phyloP scores from a whole-genome alignment of 2,113 vertebrate species.

The Talpa occidentalis region DNA sequence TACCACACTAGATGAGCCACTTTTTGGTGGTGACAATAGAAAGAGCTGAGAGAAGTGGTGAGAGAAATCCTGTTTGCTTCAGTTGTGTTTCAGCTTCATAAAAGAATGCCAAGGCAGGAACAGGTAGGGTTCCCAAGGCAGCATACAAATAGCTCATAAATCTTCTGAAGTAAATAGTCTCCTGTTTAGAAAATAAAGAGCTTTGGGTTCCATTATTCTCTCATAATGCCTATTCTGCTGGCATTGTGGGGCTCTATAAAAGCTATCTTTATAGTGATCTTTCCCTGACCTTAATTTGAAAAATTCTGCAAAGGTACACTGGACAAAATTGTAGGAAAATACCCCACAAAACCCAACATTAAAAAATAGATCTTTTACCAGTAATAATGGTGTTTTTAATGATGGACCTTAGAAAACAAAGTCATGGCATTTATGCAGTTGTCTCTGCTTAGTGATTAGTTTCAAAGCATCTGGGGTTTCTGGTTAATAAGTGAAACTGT shows the following conservation, averaged over 20 bases:
- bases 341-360: neutral
- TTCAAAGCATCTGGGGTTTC: constrained; percentile 7
- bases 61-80: neutral
- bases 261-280: neutral
- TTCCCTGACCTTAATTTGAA: constrained; percentile 40
- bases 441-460: neutral
- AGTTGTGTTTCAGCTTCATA: neutral
- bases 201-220: neutral
- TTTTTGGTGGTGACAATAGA: neutral
- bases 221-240: neutral
- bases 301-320: neutral
- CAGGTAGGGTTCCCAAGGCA: neutral
- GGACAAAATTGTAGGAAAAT: neutral
- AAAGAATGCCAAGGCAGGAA: neutral
- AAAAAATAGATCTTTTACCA: constrained; percentile 17
- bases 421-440: neutral
- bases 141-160: neutral
- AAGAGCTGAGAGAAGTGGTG: neutral
- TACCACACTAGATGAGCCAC: neutral
- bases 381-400: neutral
- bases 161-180: neutral
- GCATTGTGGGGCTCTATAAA: neutral
- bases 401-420: constrained; percentile 7
- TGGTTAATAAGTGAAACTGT: neutral
- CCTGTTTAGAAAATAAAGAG: constrained; percentile 20